phyloP scores from a whole-genome alignment of 2,797 vertebrate genomes.

The Pseudochirops cupreus region DNA sequence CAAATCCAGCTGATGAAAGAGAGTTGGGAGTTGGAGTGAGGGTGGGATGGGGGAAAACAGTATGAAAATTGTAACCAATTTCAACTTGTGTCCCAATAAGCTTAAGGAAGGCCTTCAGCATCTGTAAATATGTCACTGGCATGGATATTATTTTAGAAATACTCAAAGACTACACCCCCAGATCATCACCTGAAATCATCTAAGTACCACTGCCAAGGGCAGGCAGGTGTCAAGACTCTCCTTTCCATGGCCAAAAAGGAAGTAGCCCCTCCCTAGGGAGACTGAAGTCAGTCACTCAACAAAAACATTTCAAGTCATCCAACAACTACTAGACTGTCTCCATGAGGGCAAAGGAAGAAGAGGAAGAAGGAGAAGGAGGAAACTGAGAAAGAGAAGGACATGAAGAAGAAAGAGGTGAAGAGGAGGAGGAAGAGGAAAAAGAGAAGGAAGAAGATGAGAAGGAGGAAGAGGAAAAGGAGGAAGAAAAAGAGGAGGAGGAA shows the following conservation, averaged over 20 bases:
- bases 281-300: neutral
- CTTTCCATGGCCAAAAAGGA: neutral
- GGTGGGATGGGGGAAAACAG: too few relatives aligned
- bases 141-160: neutral
- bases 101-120: neutral
- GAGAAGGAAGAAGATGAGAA: too few relatives aligned
- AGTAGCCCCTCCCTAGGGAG: neutral
- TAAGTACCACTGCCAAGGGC: neutral
- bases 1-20: neutral
- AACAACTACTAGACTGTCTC: conserved; percentile 29
- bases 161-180: neutral
- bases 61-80: neutral
- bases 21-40: neutral
- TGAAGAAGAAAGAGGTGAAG: too few relatives aligned
- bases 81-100: neutral
- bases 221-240: neutral
- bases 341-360: neutral
- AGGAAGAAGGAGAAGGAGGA: too few relatives aligned
- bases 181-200: neutral
- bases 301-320: conserved; percentile 25
- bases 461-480: too few relatives aligned
- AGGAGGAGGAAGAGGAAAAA: too few relatives aligned
- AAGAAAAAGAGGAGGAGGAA: too few relatives aligned
- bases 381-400: too few relatives aligned
- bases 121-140: neutral